Percentiles rank a stretch among this genome's conserved stretches.
These are phyloP conservation scores for Agrenia bidenticulata DNA, from an alignment of 2,888 invertebrate species.

Conservation along the genomic window DNA sequence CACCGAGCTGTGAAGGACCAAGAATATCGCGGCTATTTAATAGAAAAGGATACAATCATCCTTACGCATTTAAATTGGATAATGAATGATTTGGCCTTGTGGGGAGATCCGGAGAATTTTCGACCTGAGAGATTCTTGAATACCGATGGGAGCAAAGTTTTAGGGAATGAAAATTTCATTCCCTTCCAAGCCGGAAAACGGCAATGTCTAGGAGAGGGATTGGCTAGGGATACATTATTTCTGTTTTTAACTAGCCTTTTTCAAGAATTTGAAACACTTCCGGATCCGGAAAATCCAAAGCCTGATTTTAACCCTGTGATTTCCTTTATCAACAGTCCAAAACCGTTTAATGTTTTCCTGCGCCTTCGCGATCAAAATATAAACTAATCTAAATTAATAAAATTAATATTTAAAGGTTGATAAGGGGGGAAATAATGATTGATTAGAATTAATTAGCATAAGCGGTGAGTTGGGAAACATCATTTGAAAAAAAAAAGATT, in stretches of 20 bases:
- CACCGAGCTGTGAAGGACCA: conserved; percentile 5
- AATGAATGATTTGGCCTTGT: conserved; percentile 6
- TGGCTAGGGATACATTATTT: conserved; percentile 46
- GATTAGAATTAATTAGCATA: too few species aligned
- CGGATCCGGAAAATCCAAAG: conserved; percentile 35
- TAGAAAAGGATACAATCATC: conserved; percentile 19
- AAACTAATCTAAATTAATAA: too few species aligned
- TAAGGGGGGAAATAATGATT: too few species aligned
- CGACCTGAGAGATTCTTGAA: conserved; percentile 48
- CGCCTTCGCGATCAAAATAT: too few species aligned
- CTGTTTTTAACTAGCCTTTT: conserved; percentile 44
- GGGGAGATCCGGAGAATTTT: conserved; percentile 26
- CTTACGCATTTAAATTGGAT: conserved; percentile 10
- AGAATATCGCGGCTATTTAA: not conserved
- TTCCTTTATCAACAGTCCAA: conserved; percentile 23
- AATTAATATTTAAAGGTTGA: too few species aligned
- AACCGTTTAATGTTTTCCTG: too few species aligned
- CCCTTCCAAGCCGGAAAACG: conserved; percentile 45
- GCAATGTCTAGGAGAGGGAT: conserved; percentile 40
- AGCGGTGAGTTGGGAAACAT: too few species aligned
- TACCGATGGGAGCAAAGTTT: conserved; percentile 22
- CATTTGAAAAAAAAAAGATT: too few species aligned
- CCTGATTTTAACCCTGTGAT: conserved; percentile 22
- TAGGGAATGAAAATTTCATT: conserved; percentile 45
- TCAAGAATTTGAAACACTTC: conserved; percentile 39